These are phyloP conservation scores for Drosophila ironensis DNA, from an alignment of 1,140 invertebrate species.

Conservation along the genomic window DNA sequence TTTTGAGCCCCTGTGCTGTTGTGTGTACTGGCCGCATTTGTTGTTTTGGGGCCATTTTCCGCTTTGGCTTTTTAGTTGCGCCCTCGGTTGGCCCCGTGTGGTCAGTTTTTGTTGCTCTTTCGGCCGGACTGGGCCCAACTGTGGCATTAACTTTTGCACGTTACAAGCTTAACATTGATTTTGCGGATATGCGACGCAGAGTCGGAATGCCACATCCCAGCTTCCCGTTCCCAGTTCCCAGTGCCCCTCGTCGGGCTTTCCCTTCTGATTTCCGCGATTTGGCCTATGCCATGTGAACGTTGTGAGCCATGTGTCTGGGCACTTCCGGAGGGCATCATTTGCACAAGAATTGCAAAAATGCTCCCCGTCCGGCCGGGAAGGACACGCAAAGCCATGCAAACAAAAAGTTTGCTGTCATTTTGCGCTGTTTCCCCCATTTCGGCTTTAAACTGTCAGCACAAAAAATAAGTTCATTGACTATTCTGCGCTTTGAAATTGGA, in stretches of 20 bases:
- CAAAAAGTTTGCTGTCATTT: conserved; percentile 63
- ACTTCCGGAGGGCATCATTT: conserved; percentile 73
- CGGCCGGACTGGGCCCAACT: conserved; percentile 10
- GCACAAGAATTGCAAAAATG: conserved; percentile 74
- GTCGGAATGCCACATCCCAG: not conserved
- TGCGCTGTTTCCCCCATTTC: conserved; percentile 11
- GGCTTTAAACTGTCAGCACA: conserved; percentile 53
- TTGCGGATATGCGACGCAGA: conserved; percentile 48
- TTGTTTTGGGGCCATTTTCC: conserved; percentile 35
- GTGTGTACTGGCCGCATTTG: not conserved
- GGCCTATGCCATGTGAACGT: conserved; percentile 12
- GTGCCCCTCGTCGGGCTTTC: no score
- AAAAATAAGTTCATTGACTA: conserved; percentile 11
- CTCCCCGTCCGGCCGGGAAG: conserved; percentile 28
- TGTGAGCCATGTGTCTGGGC: conserved; percentile 61
- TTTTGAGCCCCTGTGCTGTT: not conserved
- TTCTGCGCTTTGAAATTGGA: conserved; percentile 9
- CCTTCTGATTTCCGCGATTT: not conserved
- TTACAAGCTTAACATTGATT: conserved; percentile 73
- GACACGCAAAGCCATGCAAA: conserved; percentile 22
- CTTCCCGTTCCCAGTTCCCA: conserved; percentile 9
- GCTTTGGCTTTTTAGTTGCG: conserved; percentile 49
- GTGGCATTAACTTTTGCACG: conserved; percentile 66
- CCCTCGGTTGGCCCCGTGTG: conserved; percentile 22
- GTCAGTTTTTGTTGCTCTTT: conserved; percentile 36